Evolutionary conservation across 2,797 vertebrate genomes (phyloP).

Genomic region (Amblyraja radiata): DNA sequence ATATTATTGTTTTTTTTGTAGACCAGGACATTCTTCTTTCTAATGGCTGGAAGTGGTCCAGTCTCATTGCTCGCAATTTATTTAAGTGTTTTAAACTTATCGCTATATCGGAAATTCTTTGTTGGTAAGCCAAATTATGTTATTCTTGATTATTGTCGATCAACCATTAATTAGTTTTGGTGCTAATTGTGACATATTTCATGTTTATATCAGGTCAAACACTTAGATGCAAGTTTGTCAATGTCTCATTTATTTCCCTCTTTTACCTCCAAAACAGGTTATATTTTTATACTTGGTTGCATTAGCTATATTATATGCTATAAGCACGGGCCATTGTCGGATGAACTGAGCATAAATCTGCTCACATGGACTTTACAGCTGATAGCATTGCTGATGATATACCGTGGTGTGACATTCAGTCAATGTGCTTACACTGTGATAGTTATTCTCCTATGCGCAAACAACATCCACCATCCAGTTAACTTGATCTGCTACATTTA

Average conservation of each 20-base stretch:
- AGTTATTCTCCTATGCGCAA: constrained; percentile 49
- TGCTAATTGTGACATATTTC: background rate
- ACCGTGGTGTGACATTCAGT: constrained; percentile 53
- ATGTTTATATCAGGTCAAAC: background rate
- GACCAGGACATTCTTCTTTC: constrained; percentile 64
- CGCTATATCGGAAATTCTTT: constrained; percentile 54
- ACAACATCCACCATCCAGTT: constrained; percentile 46
- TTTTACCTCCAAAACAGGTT: constrained; percentile 50
- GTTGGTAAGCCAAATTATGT: constrained; percentile 58
- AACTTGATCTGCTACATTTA: constrained; percentile 43
- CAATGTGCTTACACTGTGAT: constrained; percentile 51
- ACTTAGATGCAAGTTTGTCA: background rate
- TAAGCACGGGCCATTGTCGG: constrained; percentile 54
- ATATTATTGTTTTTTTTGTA: constrained; percentile 42
- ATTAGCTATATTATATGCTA: constrained; percentile 62
- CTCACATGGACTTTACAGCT: constrained; percentile 55
- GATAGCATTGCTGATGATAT: constrained; percentile 56
- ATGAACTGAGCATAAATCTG: constrained; percentile 49
- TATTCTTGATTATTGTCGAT: constrained; percentile 37
- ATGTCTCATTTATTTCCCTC: background rate
- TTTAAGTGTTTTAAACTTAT: constrained; percentile 42
- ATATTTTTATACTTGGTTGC: constrained; percentile 52
- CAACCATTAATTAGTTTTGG: background rate
- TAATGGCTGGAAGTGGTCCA: constrained; percentile 60
- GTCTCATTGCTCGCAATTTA: constrained; percentile 56